Evolutionary conservation across 1,140 invertebrate genomes (phyloP).

Genomic region (Drosophila neocordata): DNA sequence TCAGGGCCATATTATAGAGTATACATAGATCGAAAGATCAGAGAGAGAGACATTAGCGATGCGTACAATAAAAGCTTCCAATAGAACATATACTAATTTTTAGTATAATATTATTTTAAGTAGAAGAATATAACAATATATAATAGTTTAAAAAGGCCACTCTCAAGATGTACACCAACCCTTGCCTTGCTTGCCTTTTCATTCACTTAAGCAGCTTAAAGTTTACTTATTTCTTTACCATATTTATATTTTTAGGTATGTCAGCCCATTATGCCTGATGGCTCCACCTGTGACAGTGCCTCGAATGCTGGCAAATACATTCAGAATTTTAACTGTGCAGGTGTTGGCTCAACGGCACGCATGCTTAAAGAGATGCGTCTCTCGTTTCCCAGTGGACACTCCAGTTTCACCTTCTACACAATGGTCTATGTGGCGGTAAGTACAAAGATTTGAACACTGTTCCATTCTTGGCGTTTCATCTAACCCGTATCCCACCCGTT

Average conservation of each 20-base stretch:
- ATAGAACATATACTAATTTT: too few relatives aligned
- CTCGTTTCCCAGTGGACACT: conserved; percentile 93
- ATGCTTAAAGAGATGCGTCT: conserved; percentile 89
- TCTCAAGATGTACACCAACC: not conserved
- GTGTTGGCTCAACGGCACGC: conserved; percentile 84
- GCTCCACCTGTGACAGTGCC: conserved; percentile 83
- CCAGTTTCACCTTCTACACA: conserved; percentile 91
- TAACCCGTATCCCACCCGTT: conserved; percentile 20
- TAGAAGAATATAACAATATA: too few relatives aligned
- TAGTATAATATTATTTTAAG: too few relatives aligned
- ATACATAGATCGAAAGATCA: conserved; percentile 4
- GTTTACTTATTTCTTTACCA: conserved; percentile 21
- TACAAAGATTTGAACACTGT: conserved; percentile 56
- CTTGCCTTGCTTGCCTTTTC: not conserved
- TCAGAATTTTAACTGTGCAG: conserved; percentile 86
- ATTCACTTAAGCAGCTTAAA: conserved; percentile 30
- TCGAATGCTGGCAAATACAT: conserved; percentile 87
- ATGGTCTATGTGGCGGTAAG: conserved; percentile 92
- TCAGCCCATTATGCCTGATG: conserved; percentile 84
- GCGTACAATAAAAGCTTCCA: too few relatives aligned
- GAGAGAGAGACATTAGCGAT: not conserved
- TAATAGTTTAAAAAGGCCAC: too few relatives aligned
- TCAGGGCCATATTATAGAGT: not conserved
- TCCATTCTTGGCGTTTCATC: conserved; percentile 64
- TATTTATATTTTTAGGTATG: conserved; percentile 84